Conservation (phyloP, 2,113 vertebrate genomes). For the Typhlomys cinereus region DNA sequence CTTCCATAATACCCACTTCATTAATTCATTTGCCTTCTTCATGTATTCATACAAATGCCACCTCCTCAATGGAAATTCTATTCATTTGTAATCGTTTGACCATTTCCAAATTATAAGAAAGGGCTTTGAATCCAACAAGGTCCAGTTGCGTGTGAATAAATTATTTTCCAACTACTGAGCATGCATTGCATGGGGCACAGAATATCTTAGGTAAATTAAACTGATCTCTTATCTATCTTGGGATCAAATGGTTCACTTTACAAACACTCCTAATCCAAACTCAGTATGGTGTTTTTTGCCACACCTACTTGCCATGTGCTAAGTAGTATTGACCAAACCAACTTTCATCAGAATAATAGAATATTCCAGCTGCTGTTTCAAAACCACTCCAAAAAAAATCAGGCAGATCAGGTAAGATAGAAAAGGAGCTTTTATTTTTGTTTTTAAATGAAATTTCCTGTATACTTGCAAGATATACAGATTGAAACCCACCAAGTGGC, state of each 20-base stretch:
- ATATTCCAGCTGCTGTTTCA: constrained; percentile 53
- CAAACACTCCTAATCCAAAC: not conserved
- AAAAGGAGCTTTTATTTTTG: not conserved
- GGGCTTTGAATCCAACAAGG: not conserved
- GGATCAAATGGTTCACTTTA: not conserved
- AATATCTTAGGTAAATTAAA: not conserved
- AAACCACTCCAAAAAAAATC: constrained; percentile 33
- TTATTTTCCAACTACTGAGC: not conserved
- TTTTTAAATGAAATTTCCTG: not conserved
- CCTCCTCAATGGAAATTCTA: not conserved
- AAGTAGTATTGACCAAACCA: constrained; percentile 20
- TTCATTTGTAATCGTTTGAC: not conserved
- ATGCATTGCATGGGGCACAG: not conserved
- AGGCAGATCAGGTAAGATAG: not conserved
- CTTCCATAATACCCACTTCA: not conserved
- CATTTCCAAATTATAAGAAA: not conserved
- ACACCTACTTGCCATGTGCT: not conserved
- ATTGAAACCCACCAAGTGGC: not conserved
- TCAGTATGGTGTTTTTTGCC: not conserved
- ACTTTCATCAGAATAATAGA: constrained; percentile 49
- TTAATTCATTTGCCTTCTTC: not conserved
- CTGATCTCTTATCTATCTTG: not conserved
- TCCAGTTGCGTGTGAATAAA: not conserved
- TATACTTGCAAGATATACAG: not conserved
- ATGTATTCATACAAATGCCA: not conserved